Base-by-base conservation (phyloP, 2,113 vertebrate genomes). In the Rhodinocichla rosea region DNA sequence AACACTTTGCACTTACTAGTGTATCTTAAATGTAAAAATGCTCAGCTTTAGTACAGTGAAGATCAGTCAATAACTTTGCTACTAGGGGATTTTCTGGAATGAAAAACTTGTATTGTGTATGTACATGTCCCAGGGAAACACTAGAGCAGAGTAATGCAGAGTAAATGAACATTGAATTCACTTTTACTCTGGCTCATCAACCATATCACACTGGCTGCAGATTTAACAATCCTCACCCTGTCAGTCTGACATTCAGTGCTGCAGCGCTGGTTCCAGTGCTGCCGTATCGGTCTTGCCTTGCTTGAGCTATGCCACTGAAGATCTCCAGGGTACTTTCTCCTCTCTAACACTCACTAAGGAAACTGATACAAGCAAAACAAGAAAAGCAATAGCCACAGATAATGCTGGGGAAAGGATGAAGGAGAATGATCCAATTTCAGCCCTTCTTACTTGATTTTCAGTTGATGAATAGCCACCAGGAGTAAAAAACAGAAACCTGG, bases 201-300 rank as follows among this genome's bases (percentile, higher is more conserved):
- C 3, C 14, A 9, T 14, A 45, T 50, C 24, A 9, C 16, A 6
- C 13, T 14, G 9, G 53, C 2, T 0, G 1, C 5, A 23, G 42
- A 65, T 80, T 50, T 50, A 47, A 2, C 33, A 77, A 3, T 30
- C 20, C 11, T 73, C 23, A 73, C 10, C 27, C 23, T 16, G 18
- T 22, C 26, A 21, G 7, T 42, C 37, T 55, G 67, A 40, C 21
- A 84, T 11, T 26, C 62, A 71, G 47, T n/a, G 37, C 42, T 55
- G 21, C 30, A 74, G 18, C n/a, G 62, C 13, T 24, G 28, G 11
- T 37, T 86, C 50, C 50, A 69, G 2, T 33, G 47, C 7, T 6
- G 24, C 9, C 30, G 37, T 15, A 4, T 4, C 28, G 27, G 1
- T 39, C 75, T 80, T 87, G 28, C 20, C 10, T 83, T 78, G 26